Evolutionary conservation across 2,888 invertebrate genomes (phyloP).

Genomic region (Dione vanillae): DNA sequence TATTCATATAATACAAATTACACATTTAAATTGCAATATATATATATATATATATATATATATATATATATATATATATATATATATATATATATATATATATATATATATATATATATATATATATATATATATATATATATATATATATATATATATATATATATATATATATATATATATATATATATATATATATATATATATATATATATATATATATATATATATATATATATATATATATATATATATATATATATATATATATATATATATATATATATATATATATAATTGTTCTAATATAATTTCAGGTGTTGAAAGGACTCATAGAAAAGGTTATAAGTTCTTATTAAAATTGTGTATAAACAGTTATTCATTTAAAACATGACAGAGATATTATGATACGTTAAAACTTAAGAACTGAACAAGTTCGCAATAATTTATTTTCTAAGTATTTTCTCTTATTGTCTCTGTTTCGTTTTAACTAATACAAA

Average conservation of each 20-base stretch:
- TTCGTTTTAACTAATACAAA: slow-evolving; percentile 43
- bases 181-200: slow-evolving; percentile 45
- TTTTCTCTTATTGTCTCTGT: slow-evolving; percentile 55
- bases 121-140: slow-evolving; percentile 45
- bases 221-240: slow-evolving; percentile 45
- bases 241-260: slow-evolving; percentile 45
- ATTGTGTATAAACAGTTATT: slow-evolving; percentile 25
- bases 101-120: slow-evolving; percentile 45
- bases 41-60: slow-evolving; percentile 44
- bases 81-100: slow-evolving; percentile 45
- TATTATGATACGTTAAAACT: slow-evolving; percentile 16
- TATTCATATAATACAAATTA: slow-evolving; percentile 46
- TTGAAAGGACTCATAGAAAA: slow-evolving; percentile 32
- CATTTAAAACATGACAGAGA: slow-evolving; percentile 25
- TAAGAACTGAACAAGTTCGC: slow-evolving; percentile 3
- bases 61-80: slow-evolving; percentile 45
- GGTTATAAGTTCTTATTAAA: slow-evolving; percentile 17
- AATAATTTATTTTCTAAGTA: slow-evolving; percentile 32
- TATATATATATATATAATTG: slow-evolving; percentile 43
- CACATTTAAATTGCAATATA: slow-evolving; percentile 39
- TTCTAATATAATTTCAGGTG: slow-evolving; percentile 34
- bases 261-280: slow-evolving; percentile 45
- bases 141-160: slow-evolving; percentile 45
- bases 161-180: slow-evolving; percentile 45
- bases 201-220: slow-evolving; percentile 45